These are phyloP conservation scores for Taeniopygia guttata DNA, from an alignment of 2,797 vertebrate species.

Conservation along the genomic window DNA sequence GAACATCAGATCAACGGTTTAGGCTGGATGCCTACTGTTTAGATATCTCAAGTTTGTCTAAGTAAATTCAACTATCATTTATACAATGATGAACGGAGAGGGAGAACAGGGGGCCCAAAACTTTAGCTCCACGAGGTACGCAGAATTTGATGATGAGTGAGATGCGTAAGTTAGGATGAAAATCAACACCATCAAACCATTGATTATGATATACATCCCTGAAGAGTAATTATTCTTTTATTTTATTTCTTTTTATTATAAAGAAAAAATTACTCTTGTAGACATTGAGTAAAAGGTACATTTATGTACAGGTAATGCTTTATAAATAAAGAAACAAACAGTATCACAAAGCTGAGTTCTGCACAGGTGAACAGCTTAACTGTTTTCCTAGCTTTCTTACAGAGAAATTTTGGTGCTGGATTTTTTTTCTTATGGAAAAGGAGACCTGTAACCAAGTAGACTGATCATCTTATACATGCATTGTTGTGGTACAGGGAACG, in stretches of 20 bases:
- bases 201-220: not conserved
- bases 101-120: not conserved
- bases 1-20: not conserved
- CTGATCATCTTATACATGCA: not conserved
- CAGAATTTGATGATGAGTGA: not conserved
- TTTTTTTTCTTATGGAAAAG: not conserved
- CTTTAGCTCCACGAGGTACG: not conserved
- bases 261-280: not conserved
- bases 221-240: not conserved
- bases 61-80: not conserved
- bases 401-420: not conserved
- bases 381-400: not conserved
- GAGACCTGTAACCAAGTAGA: not conserved
- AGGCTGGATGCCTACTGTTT: not conserved
- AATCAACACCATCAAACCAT: not conserved
- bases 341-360: not conserved
- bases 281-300: not conserved
- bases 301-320: not conserved
- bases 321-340: not conserved
- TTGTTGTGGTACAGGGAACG: not conserved
- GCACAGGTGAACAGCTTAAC: not conserved
- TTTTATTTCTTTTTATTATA: not conserved
- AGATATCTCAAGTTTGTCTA: not conserved
- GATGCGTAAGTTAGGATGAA: rapidly evolving
- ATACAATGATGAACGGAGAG: not conserved